Evolutionary conservation across 2,797 vertebrate genomes (phyloP).

Genomic region (Halcyon leucocephala): DNA sequence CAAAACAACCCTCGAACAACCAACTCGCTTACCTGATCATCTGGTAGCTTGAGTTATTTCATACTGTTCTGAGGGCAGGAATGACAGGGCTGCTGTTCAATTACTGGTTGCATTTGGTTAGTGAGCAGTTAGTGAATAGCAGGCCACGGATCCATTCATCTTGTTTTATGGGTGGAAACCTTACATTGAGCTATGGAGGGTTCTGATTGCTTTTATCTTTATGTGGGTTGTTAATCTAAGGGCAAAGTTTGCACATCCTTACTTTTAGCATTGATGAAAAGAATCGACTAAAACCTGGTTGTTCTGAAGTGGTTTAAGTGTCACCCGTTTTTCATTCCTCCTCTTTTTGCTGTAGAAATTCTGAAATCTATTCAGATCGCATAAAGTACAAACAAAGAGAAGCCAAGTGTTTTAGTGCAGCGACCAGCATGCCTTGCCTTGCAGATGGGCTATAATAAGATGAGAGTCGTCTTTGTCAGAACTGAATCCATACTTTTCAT

Average conservation of each 20-base stretch:
- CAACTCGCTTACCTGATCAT: not conserved
- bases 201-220: slow-evolving; percentile 22
- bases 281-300: slow-evolving; percentile 48
- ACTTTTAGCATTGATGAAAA: slow-evolving; percentile 10
- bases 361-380: slow-evolving; percentile 35
- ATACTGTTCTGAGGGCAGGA: not conserved
- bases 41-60: not conserved
- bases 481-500: slow-evolving; percentile 62
- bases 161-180: slow-evolving; percentile 3
- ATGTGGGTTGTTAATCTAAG: slow-evolving; percentile 41
- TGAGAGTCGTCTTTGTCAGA: slow-evolving; percentile 60
- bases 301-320: slow-evolving; percentile 55
- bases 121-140: not conserved
- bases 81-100: not conserved
- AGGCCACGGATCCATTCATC: not conserved
- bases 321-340: slow-evolving; percentile 36
- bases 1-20: not conserved
- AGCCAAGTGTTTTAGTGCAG: slow-evolving; percentile 35
- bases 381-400: slow-evolving; percentile 50
- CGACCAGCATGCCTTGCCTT: slow-evolving; percentile 52
- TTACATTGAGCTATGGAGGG: not conserved
- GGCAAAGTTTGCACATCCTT: slow-evolving; percentile 27
- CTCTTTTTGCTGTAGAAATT: slow-evolving; percentile 43
- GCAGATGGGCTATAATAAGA: slow-evolving; percentile 59
- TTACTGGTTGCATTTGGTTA: not conserved